phyloP scores from a whole-genome alignment of 2,888 invertebrate genomes.

The Meandrusa payeni region DNA sequence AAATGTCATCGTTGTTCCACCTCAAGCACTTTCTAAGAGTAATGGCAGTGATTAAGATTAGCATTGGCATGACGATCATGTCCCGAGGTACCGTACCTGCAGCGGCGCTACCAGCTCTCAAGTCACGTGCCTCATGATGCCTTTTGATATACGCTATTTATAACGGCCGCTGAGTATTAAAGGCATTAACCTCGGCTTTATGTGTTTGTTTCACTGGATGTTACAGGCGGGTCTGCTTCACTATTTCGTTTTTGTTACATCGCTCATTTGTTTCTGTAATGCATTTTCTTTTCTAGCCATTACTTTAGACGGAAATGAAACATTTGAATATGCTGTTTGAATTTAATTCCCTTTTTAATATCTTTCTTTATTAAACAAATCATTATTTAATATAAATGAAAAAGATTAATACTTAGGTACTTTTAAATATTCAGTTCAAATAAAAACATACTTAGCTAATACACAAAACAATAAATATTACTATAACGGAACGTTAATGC shows the following conservation, averaged over 20 bases:
- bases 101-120: conserved; percentile 25
- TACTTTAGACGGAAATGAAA: too few relatives aligned
- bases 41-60: conserved; percentile 29
- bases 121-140: conserved; percentile 28
- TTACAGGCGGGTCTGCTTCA: background rate
- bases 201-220: conserved; percentile 7
- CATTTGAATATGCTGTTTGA: too few relatives aligned
- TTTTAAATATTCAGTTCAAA: too few relatives aligned
- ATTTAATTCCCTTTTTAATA: too few relatives aligned
- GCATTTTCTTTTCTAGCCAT: too few relatives aligned
- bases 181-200: conserved; percentile 19
- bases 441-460: background rate
- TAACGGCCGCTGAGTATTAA: conserved; percentile 16
- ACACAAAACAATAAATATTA: conserved; percentile 3
- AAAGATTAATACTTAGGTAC: too few relatives aligned
- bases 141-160: conserved; percentile 23
- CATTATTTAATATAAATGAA: too few relatives aligned
- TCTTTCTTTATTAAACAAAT: too few relatives aligned
- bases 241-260: too few relatives aligned
- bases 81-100: conserved; percentile 35
- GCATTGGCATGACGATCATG: conserved; percentile 39
- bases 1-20: background rate
- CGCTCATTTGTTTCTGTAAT: too few relatives aligned
- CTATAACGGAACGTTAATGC: conserved; percentile 22
- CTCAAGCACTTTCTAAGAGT: conserved; percentile 10